A percentile compares a stretch with the other conserved stretches of the same genome.
These are phyloP conservation scores for Oeneis ivallda DNA, from an alignment of 2,888 invertebrate species.

Conservation along the genomic window DNA sequence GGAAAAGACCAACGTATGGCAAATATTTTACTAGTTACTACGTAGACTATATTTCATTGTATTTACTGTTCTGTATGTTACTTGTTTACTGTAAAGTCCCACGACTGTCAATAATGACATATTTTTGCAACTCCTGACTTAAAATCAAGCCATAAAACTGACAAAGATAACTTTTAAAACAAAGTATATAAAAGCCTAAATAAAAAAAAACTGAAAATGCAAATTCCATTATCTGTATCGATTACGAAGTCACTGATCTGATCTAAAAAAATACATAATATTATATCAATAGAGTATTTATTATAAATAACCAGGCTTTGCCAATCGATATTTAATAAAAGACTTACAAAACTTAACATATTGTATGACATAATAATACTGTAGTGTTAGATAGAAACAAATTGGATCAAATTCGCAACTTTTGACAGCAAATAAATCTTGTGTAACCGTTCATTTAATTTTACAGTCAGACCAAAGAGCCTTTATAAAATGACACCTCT, in stretches of 20 bases:
- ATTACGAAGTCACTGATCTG: not conserved
- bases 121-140: no score
- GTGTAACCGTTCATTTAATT: no score
- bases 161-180: no score
- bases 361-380: not conserved
- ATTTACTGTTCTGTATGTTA: not conserved
- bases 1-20: constrained; percentile 5
- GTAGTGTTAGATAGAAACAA: constrained; percentile 12
- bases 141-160: no score
- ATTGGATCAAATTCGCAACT: not conserved
- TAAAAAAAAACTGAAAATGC: no score
- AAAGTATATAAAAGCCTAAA: no score
- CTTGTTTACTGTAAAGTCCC: not conserved
- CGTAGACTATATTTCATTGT: constrained; percentile 5
- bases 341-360: not conserved
- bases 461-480: not conserved
- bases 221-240: not conserved
- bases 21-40: not conserved
- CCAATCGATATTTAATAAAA: not conserved
- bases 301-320: not conserved
- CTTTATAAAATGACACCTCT: no score
- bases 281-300: constrained; percentile 1
- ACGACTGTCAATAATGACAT: not conserved
- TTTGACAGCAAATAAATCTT: not conserved
- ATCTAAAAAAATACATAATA: not conserved